A percentile compares a stretch with the other conserved stretches of the same genome.
phyloP scores from a whole-genome alignment of 1,140 invertebrate genomes.

The Spodoptera frugiperda region DNA sequence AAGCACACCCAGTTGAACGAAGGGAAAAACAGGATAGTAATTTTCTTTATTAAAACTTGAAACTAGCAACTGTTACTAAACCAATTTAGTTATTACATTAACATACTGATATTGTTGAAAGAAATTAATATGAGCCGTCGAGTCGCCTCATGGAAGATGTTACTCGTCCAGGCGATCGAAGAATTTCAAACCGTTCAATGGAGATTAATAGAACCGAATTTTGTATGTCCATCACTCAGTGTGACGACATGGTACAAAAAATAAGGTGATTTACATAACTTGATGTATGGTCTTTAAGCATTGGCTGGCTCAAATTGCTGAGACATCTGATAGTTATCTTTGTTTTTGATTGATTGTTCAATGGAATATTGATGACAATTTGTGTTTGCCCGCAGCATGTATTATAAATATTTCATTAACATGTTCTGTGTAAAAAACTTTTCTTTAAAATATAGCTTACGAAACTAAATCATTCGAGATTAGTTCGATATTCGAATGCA shows the following conservation, averaged over 20 bases:
- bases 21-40: conserved; percentile 5
- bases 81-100: conserved; percentile 56
- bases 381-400: conserved; percentile 14
- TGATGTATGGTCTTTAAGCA: conserved; percentile 39
- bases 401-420: conserved; percentile 18
- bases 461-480: conserved; percentile 27
- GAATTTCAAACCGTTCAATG: conserved; percentile 50
- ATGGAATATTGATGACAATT: conserved; percentile 44
- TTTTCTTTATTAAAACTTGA: conserved; percentile 43
- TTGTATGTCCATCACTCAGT: conserved; percentile 45
- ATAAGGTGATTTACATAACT: conserved; percentile 48
- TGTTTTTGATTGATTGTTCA: conserved; percentile 44
- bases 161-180: conserved; percentile 52
- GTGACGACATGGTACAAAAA: conserved; percentile 43
- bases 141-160: conserved; percentile 46
- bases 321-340: conserved; percentile 43
- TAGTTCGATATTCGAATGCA: conserved; percentile 36
- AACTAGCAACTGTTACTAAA: conserved; percentile 36
- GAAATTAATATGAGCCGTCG: conserved; percentile 55
- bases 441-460: neutral
- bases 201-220: conserved; percentile 51
- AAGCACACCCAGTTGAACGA: neutral
- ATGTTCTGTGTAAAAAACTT: conserved; percentile 1
- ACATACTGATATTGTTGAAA: conserved; percentile 55
- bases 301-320: conserved; percentile 28